Evolutionary conservation across 2,888 invertebrate genomes (phyloP).

Genomic region (Rotaria socialis): DNA sequence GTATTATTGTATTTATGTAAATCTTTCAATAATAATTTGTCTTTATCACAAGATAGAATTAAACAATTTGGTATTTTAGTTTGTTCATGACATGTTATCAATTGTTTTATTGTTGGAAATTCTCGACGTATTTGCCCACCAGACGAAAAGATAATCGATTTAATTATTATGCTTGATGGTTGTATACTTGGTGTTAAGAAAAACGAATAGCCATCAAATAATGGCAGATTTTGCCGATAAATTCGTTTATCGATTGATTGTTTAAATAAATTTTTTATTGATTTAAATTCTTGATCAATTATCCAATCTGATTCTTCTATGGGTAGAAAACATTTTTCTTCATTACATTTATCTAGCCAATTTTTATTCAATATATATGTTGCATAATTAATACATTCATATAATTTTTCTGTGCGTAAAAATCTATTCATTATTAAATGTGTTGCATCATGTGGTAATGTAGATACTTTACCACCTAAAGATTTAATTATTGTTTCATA

Average conservation of each 20-base stretch:
- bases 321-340: neutral
- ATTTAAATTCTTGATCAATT: neutral
- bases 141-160: neutral
- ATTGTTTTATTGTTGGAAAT: constrained; percentile 32
- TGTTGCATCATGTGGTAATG: constrained; percentile 19
- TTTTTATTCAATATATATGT: constrained; percentile 8
- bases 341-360: constrained; percentile 12
- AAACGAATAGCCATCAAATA: neutral
- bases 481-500: constrained; percentile 10
- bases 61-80: neutral
- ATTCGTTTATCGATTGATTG: constrained; percentile 12
- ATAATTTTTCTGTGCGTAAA: constrained; percentile 34
- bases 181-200: constrained; percentile 32
- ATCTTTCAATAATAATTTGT: constrained; percentile 20
- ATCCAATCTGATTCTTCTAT: neutral
- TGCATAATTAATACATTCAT: constrained; percentile 33
- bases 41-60: constrained; percentile 11
- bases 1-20: neutral
- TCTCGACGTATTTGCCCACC: neutral
- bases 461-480: constrained; percentile 18
- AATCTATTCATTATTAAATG: constrained; percentile 31
- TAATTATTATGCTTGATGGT: neutral
- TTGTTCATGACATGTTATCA: neutral
- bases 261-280: neutral
- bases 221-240: neutral